Evolutionary conservation across 2,113 vertebrate genomes (phyloP).

Genomic region (Triplophysa dalaica): DNA sequence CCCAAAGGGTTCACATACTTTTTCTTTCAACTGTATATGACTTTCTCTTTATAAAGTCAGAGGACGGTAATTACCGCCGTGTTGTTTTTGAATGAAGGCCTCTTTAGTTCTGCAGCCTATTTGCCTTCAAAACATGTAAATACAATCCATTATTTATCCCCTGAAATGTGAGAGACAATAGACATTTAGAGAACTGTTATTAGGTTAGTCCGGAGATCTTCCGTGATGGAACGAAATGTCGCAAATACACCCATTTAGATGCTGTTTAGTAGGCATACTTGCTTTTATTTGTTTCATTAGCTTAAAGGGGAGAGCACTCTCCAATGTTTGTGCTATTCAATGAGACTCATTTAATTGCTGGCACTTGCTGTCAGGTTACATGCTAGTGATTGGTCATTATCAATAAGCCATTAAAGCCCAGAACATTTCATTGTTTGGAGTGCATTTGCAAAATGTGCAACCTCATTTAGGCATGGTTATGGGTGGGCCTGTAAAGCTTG

Average conservation of each 20-base stretch:
- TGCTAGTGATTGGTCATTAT: neutral
- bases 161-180: slow-evolving; percentile 48
- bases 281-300: neutral
- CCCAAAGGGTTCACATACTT: no score
- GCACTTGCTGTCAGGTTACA: neutral
- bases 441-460: neutral
- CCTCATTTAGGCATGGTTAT: neutral
- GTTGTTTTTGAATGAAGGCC: slow-evolving; percentile 19
- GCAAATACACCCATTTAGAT: slow-evolving; percentile 20
- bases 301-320: neutral
- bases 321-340: neutral
- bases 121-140: slow-evolving; percentile 52
- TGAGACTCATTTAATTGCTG: neutral
- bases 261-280: neutral
- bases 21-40: no score
- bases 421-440: neutral
- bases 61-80: slow-evolving; percentile 39
- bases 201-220: slow-evolving; percentile 27
- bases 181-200: slow-evolving; percentile 35
- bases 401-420: neutral
- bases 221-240: slow-evolving; percentile 12
- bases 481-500: neutral
- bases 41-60: slow-evolving; percentile 12
- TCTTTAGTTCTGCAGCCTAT: slow-evolving; percentile 39
- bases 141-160: slow-evolving; percentile 56